Evolutionary conservation across 2,888 invertebrate species (phyloP).

Genomic region (Pterostichus madidus): DNA sequence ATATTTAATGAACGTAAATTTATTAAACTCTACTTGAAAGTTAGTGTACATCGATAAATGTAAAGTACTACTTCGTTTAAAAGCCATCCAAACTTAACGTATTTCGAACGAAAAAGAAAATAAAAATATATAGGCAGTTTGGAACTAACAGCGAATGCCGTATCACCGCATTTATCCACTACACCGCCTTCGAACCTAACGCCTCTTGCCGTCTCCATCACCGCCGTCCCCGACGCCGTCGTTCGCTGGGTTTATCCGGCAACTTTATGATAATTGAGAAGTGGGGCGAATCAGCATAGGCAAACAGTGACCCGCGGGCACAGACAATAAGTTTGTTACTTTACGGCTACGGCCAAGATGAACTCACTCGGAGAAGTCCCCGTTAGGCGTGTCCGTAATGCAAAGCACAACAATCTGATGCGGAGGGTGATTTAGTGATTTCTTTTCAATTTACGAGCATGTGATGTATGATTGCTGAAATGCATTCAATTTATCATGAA

Average conservation of each 20-base stretch:
- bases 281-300: constrained; percentile 47
- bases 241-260: constrained; percentile 37
- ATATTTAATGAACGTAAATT: constrained; percentile 16
- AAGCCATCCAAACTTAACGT: constrained; percentile 36
- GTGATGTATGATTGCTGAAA: constrained; percentile 9
- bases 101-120: constrained; percentile 29
- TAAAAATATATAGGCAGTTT: constrained; percentile 43
- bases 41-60: neutral
- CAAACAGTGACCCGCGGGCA: constrained; percentile 36
- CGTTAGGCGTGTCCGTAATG: neutral
- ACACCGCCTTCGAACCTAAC: neutral
- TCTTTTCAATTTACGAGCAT: neutral
- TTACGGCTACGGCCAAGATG: constrained; percentile 34
- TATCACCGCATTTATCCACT: constrained; percentile 41
- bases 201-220: neutral
- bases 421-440: neutral
- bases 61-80: constrained; percentile 10
- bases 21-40: constrained; percentile 23
- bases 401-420: neutral
- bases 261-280: constrained; percentile 59
- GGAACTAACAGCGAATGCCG: constrained; percentile 29
- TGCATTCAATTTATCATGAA: too few species aligned
- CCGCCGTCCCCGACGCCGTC: too few species aligned
- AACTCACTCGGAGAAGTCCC: neutral
- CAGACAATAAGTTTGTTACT: constrained; percentile 40